Percentiles rank a stretch among this genome's conserved stretches.
Conservation (phyloP, 2,888 invertebrate species). For the Spicauda simplicius region DNA sequence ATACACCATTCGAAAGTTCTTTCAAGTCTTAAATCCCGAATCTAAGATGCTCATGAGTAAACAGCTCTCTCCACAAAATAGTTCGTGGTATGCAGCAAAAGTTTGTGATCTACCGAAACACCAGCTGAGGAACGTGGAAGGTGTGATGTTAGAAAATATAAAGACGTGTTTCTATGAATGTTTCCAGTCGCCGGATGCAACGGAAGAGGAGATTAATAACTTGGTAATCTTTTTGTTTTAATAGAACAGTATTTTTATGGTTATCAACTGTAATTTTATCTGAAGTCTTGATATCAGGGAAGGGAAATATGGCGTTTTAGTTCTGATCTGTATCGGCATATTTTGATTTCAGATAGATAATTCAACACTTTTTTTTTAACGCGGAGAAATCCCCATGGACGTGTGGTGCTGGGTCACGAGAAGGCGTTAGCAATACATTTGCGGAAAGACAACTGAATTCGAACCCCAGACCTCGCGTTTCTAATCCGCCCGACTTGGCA, state of each 20-base stretch:
- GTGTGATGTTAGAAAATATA: conserved; percentile 11
- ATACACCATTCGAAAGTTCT: conserved; percentile 56
- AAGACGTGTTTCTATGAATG: conserved; percentile 8
- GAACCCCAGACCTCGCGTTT: no score
- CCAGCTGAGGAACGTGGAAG: conserved; percentile 29
- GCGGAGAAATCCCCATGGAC: no score
- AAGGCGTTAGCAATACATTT: no score
- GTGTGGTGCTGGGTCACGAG: no score
- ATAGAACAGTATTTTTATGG: neutral
- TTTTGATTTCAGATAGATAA: no score
- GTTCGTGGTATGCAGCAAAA: conserved; percentile 59
- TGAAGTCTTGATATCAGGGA: no score
- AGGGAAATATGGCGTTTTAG: no score
- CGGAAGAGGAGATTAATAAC: conserved; percentile 6
- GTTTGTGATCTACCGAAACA: conserved; percentile 57
- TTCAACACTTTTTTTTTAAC: no score
- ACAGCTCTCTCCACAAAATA: conserved; percentile 53
- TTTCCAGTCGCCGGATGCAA: conserved; percentile 9
- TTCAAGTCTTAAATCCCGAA: conserved; percentile 53
- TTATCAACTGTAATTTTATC: no score
- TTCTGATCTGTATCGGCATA: no score
- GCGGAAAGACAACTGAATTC: no score
- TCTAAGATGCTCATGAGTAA: conserved; percentile 58
- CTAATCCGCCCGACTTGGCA: no score
- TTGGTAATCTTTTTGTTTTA: conserved; percentile 14